Evolutionary conservation across 2,888 invertebrate genomes (phyloP).

Genomic region (Therioaphis trifolii): DNA sequence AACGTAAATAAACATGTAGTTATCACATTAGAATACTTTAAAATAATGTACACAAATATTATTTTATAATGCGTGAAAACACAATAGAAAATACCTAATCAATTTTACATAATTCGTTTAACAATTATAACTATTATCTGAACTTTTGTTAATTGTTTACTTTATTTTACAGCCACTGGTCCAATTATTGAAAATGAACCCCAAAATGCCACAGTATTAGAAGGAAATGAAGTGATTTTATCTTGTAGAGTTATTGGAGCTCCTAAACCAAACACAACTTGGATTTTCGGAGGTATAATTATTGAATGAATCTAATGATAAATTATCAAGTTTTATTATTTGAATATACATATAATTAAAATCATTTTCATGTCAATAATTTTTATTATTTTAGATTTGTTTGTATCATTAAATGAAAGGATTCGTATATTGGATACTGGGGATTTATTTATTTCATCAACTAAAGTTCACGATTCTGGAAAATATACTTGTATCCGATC

Average conservation of each 20-base stretch:
- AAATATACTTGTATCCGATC: conserved; percentile 88
- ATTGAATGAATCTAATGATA: neutral
- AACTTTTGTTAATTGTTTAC: neutral
- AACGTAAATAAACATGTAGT: neutral
- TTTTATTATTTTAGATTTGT: conserved; percentile 71
- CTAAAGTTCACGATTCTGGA: conserved; percentile 85
- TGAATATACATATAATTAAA: neutral
- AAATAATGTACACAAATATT: neutral
- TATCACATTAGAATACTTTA: conserved; percentile 20
- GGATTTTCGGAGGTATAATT: conserved; percentile 86
- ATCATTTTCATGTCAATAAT: neutral
- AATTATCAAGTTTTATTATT: too few relatives aligned
- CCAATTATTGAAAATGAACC: conserved; percentile 88
- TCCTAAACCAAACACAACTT: conserved; percentile 89
- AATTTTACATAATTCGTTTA: neutral
- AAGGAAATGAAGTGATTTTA: conserved; percentile 91
- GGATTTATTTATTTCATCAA: conserved; percentile 87
- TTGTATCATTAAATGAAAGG: conserved; percentile 78
- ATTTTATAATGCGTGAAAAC: conserved; percentile 10
- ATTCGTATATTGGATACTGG: conserved; percentile 88
- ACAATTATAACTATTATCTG: conserved; percentile 59
- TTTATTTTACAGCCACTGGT: conserved; percentile 79
- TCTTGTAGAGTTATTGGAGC: conserved; percentile 90
- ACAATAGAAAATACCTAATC: neutral
- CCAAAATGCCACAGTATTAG: conserved; percentile 87